Conservation (phyloP, 1,140 invertebrate species). For the Heliothis subflexa region DNA sequence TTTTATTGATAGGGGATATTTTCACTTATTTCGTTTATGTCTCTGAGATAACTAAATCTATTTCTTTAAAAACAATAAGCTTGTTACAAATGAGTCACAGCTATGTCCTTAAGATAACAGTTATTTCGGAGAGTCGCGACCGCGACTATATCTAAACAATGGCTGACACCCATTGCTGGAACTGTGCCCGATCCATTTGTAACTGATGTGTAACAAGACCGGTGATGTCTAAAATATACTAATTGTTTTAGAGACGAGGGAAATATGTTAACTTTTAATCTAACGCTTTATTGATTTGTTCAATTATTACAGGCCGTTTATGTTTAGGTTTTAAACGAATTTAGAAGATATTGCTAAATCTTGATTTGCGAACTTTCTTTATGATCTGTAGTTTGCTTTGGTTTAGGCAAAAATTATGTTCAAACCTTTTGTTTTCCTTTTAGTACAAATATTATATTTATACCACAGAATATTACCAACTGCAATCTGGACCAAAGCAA, state of each 20-base stretch:
- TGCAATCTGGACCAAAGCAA: too few species aligned
- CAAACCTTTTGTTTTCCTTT: too few species aligned
- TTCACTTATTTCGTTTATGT: too few species aligned
- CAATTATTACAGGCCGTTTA: too few species aligned
- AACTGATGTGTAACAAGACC: conserved; percentile 53
- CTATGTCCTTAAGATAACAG: conserved; percentile 47
- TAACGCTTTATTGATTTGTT: background rate
- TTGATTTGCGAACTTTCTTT: background rate
- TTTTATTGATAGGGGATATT: too few species aligned
- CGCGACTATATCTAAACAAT: conserved; percentile 59
- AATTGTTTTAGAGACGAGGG: conserved; percentile 35
- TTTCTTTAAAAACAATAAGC: background rate
- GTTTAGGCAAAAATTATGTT: too few species aligned
- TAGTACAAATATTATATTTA: too few species aligned
- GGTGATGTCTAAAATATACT: conserved; percentile 20
- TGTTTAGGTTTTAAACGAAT: too few species aligned
- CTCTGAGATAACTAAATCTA: too few species aligned
- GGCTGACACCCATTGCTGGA: conserved; percentile 57
- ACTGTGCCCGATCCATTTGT: conserved; percentile 62
- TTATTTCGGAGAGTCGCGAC: conserved; percentile 54
- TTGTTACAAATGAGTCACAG: conserved; percentile 14
- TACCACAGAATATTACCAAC: too few species aligned
- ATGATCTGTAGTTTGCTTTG: too few species aligned
- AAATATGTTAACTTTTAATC: background rate
- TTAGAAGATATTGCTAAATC: background rate